Evolutionary conservation across 2,888 invertebrate genomes (phyloP).

Genomic region (Emmelina monodactyla): DNA sequence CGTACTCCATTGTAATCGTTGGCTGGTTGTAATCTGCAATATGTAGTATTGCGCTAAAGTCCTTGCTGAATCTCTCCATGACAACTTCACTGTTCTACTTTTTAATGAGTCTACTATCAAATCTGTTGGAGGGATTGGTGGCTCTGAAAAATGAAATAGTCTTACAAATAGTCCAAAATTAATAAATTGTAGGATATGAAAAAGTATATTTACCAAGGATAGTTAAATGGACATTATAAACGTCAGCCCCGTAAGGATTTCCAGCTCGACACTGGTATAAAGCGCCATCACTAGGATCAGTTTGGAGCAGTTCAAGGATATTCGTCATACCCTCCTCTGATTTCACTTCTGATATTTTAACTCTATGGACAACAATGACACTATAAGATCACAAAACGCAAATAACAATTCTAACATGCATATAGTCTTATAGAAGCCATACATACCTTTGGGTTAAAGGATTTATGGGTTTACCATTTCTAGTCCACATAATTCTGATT

Average conservation of each 20-base stretch:
- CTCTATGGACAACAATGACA: slow-evolving; percentile 22
- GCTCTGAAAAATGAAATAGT: slow-evolving; percentile 27
- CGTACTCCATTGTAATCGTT: slow-evolving; percentile 44
- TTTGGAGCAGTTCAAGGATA: slow-evolving; percentile 43
- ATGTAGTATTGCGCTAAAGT: slow-evolving; percentile 52
- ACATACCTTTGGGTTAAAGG: slow-evolving; percentile 53
- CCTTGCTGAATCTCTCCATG: slow-evolving; percentile 48
- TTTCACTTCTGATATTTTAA: slow-evolving; percentile 55
- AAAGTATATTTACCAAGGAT: slow-evolving; percentile 48
- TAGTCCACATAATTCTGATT: slow-evolving; percentile 82
- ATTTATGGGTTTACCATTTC: slow-evolving; percentile 76
- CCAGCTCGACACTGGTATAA: slow-evolving; percentile 56
- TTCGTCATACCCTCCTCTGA: slow-evolving; percentile 52
- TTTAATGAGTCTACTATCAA: slow-evolving; percentile 50
- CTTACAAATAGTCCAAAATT: not conserved
- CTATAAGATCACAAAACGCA: not conserved
- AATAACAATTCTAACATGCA: not conserved
- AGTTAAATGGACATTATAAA: slow-evolving; percentile 43
- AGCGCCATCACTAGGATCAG: slow-evolving; percentile 51
- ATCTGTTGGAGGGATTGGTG: slow-evolving; percentile 50
- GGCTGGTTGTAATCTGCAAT: slow-evolving; percentile 42
- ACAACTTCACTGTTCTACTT: slow-evolving; percentile 48
- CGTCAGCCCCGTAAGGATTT: slow-evolving; percentile 54
- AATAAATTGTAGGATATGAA: not conserved
- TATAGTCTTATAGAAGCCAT: too few relatives aligned